Evolutionary conservation across 2,888 invertebrate genomes (phyloP), one percentile per base, ranked within the genome.

Genomic region (Nomada fabriciana): DNA sequence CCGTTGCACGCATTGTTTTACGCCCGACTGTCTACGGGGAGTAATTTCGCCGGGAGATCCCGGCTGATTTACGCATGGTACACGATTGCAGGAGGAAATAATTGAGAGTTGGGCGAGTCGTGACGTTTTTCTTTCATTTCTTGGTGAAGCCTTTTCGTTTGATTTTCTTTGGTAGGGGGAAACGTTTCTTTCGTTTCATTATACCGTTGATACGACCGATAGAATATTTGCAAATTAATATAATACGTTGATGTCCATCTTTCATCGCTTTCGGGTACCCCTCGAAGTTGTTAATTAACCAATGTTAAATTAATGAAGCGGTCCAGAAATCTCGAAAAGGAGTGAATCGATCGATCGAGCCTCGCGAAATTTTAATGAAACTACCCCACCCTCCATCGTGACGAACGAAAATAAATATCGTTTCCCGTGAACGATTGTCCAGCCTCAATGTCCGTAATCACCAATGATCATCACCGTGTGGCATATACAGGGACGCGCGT

Each of bases 11-110:
- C 61, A 63, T 80, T 77, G 76, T 84, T 79, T 67, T 74, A 85
- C 53, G 52, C 65, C 36, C 60, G 25, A 43, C 43, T 55, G 36
- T 50, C 47, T 29, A 42, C 78, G 29, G 52, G 23, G 64, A 59
- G 76, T 55, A 83, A 74, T 79, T 74, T 63, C 23, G 20, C 42
- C n/a, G 25, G 77, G 36, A 70, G 79, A 79, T 79, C 67, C 55
- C 52, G 57, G 13, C 75, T 86, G 86, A 86, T 86, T 86, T 86
- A 86, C 75, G 75, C 72, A 43, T 47, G 36, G 36, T 36, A 64
- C 74, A 60, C 59, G 75, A 42, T 42, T 42, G 15, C 15, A 18
- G 57, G 57, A 36, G 73, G 55, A 67, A 72, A 86, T 84, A 86
- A 86, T 86, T 84, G 76, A 78, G 23, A 13, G 11, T 13, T 5